Base-by-base conservation (phyloP, 1,140 invertebrate genomes). In the Bombus balteatus region DNA sequence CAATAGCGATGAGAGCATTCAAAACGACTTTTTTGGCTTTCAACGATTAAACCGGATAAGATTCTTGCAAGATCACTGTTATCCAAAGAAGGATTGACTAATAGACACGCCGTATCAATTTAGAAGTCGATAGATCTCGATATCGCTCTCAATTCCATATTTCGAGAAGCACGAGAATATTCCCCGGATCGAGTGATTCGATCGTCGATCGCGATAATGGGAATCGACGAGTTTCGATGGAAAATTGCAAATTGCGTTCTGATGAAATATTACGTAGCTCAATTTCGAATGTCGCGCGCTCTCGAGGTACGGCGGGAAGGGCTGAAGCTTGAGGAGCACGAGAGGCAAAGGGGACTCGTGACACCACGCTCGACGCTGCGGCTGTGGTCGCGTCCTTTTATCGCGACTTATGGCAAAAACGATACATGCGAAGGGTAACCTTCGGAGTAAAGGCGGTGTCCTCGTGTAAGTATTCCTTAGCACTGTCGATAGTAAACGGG, bases 271-370 rank as follows among this genome's bases (percentile, higher is more conserved):
- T 39, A 12, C 39, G 80, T 34, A 39, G 15, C 22, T n/a, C 13
- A 15, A 18, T 39, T 85, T 85, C 34, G 41, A 85, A 85, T 41
- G 32, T n/a, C 68, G 76, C 83, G 83, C 83, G 77, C 73, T 83
- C 32, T 22, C 15, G 13, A 13, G 32, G 43, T n/a, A 37, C 76
- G 83, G 76, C 76, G 77, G 83, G 77, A 85, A 72, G 75, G 74
- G 82, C n/a, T 22, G 3, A 37, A 70, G 81, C 41, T 75, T 15
- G 22, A 37, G 28, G 37, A 37, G 18, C 22, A 37, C 39, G 83
- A 34, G 62, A 39, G 53, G n/a, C 28, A 25, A 43, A 37, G 43
- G 81, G n/a, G 28, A 37, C 43, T 15, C n/a, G 75, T 57, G 57
- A 75, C 68, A 75, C 70, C 75, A 59, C 85, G 87, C 73, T 74